Conservation (phyloP, 2,797 vertebrate species). For the Psittacula derbiana region DNA sequence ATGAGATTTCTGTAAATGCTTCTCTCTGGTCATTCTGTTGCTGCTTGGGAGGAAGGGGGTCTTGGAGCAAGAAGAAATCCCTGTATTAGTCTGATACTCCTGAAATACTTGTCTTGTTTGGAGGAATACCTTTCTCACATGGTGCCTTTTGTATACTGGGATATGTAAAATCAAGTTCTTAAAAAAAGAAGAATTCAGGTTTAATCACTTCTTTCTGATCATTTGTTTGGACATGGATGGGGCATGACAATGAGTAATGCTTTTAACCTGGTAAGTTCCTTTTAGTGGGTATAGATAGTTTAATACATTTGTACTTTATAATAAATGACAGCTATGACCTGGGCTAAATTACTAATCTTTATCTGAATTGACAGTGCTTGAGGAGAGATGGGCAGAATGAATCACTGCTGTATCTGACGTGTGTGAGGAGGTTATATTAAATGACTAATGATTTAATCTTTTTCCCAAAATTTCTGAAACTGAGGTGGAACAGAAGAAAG, state of each 20-base stretch:
- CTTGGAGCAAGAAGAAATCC: neutral
- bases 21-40: neutral
- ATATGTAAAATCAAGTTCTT: neutral
- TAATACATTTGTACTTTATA: constrained; percentile 8
- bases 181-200: neutral
- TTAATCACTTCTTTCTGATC: neutral
- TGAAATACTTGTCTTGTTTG: neutral
- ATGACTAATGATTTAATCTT: constrained; percentile 31
- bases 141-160: fast-evolving
- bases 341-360: constrained; percentile 55
- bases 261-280: constrained; percentile 6
- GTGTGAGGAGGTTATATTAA: neutral
- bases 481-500: neutral
- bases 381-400: constrained; percentile 47
- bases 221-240: neutral
- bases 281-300: neutral
- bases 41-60: neutral
- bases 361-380: constrained; percentile 51
- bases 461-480: neutral
- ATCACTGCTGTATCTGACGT: constrained; percentile 36
- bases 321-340: constrained; percentile 50
- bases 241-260: neutral
- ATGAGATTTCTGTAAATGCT: neutral
- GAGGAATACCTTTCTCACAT: neutral
- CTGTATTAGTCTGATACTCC: neutral